Base-by-base conservation (phyloP, 2,797 vertebrate genomes). In the Rhinella marina region DNA sequence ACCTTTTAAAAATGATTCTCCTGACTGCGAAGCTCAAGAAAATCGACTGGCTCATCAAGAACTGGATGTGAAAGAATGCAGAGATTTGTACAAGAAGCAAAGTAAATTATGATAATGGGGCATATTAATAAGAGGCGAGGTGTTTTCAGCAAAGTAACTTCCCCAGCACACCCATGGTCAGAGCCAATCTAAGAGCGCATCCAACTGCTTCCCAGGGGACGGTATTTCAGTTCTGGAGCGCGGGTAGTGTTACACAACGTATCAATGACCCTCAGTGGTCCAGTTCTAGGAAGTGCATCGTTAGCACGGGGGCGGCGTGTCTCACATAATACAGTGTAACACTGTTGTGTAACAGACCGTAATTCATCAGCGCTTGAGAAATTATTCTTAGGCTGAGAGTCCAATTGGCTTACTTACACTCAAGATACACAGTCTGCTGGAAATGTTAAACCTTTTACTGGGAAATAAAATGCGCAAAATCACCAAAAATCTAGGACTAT, bases 191-290 rank as follows among this genome's bases (percentile, higher is more conserved):
- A 70, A 86, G 48, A 14, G 62, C 19, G 16, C 50, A 52, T 80
- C 21, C 25, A 79, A 59, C 41, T 48, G 4, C 41, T 32, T 70
- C 85, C 62, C 62, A 23, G n/a, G 17, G 25, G 84, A 79, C 12
- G 1, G n/a, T 10, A 75, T 16, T 17, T 50, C 61, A 56, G 16
- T 59, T 68, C n/a, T 59, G 25, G 27, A 68, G 64, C 50, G 3
- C 12, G 73, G 32, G 19, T 57, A 41, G 52, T 57, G 64, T 78
- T 86, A 41, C 62, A 80, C 50, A n/a, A 11, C 61, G 29, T 21
- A 85, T 85, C 83, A 85, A 85, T 85, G 57, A 16, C 57, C 61
- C 83, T 77, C 72, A 85, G 82, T 76, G 84, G 29, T 75, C 56
- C 29, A n/a, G 17, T 78, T 64, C 84, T 68, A 59, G 85, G 61